A percentile compares a stretch with the other conserved stretches of the same genome.
Evolutionary conservation across 2,797 vertebrate species (phyloP).

Genomic region (Ibycter americanus): DNA sequence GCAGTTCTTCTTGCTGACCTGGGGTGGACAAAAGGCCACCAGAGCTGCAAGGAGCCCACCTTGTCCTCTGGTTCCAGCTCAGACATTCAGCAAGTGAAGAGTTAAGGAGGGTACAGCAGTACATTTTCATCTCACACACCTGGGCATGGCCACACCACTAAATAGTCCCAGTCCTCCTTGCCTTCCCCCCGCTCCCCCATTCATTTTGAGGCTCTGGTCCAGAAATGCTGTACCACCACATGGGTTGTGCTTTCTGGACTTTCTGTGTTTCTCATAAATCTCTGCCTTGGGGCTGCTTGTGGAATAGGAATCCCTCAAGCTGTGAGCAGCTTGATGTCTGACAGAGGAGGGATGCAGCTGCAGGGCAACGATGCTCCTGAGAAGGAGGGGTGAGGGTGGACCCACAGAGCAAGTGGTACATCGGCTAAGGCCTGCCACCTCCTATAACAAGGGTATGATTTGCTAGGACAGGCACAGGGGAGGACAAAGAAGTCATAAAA

Average conservation of each 20-base stretch:
- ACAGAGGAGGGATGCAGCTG: background rate
- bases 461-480: background rate
- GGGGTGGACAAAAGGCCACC: background rate
- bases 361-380: background rate
- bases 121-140: background rate
- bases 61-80: background rate
- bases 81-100: background rate
- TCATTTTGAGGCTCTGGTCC: background rate
- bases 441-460: background rate
- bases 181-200: background rate
- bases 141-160: background rate
- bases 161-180: background rate
- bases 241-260: background rate
- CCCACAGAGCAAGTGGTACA: background rate
- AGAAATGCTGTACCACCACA: background rate
- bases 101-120: background rate
- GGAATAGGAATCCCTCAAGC: background rate
- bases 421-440: background rate
- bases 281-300: background rate
- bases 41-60: background rate
- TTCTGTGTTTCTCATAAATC: background rate
- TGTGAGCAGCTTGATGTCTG: background rate
- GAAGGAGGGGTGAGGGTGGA: background rate
- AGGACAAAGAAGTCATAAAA: background rate
- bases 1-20: background rate